These are phyloP conservation scores for Sisyra nigra DNA, from an alignment of 2,888 invertebrate genomes.

Conservation along the genomic window DNA sequence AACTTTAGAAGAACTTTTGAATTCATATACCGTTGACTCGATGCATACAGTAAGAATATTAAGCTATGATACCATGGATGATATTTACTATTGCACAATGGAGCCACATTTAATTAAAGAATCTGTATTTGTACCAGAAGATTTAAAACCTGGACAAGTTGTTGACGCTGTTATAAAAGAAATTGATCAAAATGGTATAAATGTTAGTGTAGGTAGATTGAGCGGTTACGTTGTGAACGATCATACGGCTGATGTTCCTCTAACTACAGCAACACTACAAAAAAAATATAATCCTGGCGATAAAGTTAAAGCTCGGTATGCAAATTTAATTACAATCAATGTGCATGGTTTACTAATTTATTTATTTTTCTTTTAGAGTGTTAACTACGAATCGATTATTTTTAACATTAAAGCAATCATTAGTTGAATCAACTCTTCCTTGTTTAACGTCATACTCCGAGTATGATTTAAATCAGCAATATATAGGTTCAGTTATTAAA, in stretches of 20 bases:
- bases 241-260: conserved; percentile 35
- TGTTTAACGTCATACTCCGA: conserved; percentile 33
- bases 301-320: conserved; percentile 34
- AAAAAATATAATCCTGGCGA: conserved; percentile 39
- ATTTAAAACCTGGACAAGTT: conserved; percentile 35
- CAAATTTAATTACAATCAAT: no score
- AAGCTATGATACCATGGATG: conserved; percentile 47
- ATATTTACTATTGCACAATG: conserved; percentile 49
- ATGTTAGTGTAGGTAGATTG: conserved; percentile 34
- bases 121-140: conserved; percentile 33
- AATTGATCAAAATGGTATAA: conserved; percentile 31
- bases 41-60: conserved; percentile 37
- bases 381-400: conserved; percentile 9
- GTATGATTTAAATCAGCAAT: conserved; percentile 32
- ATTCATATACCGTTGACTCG: conserved; percentile 31
- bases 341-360: no score
- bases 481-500: conserved; percentile 37
- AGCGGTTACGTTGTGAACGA: conserved; percentile 39
- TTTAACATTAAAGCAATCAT: conserved; percentile 45
- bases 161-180: conserved; percentile 34
- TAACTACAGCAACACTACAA: conserved; percentile 25
- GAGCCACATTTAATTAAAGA: conserved; percentile 37
- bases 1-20: conserved; percentile 27
- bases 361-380: conserved; percentile 2
- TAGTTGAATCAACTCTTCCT: conserved; percentile 36